Evolutionary conservation across 1,140 invertebrate genomes (phyloP).

Genomic region (Philotrypesis tridentata): DNA sequence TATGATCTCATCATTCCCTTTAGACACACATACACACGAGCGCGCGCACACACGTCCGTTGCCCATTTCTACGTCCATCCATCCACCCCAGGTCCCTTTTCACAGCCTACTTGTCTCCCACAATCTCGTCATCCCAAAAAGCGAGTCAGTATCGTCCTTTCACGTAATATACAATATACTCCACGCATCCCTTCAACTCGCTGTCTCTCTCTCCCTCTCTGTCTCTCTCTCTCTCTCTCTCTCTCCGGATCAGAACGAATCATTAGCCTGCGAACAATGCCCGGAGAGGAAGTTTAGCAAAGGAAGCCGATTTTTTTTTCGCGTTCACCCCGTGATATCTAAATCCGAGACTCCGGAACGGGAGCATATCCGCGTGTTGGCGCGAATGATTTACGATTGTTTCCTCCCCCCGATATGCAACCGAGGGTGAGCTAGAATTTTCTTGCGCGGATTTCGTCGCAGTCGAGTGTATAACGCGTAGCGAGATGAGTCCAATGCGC

Average conservation of each 20-base stretch:
- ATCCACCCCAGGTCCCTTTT: constrained; percentile 67
- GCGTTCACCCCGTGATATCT: constrained; percentile 60
- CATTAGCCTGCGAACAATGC: constrained; percentile 64
- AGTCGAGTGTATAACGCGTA: too few relatives aligned
- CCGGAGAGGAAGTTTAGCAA: constrained; percentile 63
- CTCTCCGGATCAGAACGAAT: constrained; percentile 65
- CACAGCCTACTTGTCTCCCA: constrained; percentile 2
- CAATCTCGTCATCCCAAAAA: neutral
- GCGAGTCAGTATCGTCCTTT: neutral
- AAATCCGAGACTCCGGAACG: constrained; percentile 64
- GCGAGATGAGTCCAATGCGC: too few relatives aligned
- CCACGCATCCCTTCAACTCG: constrained; percentile 26
- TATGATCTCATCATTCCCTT: neutral
- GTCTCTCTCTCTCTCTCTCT: too few relatives aligned
- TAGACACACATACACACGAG: too few relatives aligned
- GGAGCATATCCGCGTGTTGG: constrained; percentile 60
- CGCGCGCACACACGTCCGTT: neutral
- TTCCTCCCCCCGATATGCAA: neutral
- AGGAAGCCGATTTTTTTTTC: constrained; percentile 57
- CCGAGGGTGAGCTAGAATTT: neutral
- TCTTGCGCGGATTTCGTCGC: neutral
- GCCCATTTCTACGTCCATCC: neutral
- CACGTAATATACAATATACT: neutral
- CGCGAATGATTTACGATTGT: constrained; percentile 65
- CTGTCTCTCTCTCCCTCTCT: too few relatives aligned